Evolutionary conservation across 2,797 vertebrate genomes (phyloP), one percentile per base, ranked within the genome.

Genomic region (Columba guinea): DNA sequence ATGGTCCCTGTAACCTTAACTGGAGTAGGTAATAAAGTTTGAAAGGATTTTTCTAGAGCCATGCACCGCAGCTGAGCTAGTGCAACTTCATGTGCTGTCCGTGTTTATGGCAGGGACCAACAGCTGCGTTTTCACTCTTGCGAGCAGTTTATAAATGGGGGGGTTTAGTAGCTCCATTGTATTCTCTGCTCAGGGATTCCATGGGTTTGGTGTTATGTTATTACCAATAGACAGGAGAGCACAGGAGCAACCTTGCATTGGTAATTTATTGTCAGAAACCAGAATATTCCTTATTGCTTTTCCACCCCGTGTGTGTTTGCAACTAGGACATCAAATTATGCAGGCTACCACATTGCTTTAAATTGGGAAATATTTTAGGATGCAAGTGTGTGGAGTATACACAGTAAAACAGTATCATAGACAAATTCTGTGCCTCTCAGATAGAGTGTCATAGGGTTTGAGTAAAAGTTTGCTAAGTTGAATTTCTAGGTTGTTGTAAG

Each of bases 161-260:
- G 37, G 20, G 0, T 87, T 63, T 22, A 26, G 10, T 55, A 35
- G 32, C 30, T 52, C 17, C 44, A 4, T 14, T 0, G 0, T 35
- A n/a, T 81, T 86, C 55, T 52, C 24, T 65, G 34, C 39, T 68
- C 26, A 48, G 71, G 48, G 59, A 46, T 87, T 81, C 13, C 6
- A 32, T 87, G n/a, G 27, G 26, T 83, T 86, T 9, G 27, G 22
- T 68, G n/a, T 0, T 74, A 4, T 69, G 10, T 48, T 65, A 5
- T 56, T 49, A 2, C 8, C 21, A 60, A 37, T 24, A 84, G 44
- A 10, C 48, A 69, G 41, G 41, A 82, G 63, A 64, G 58, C 23
- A 20, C 21, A 58, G 55, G 62, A 89, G 27, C 30, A 32, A 55
- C 39, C 48, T 56, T 64, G 35, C 37, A 48, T 7, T 55, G 53